Evolutionary conservation across 2,113 vertebrate species (phyloP), one percentile per base, ranked within the genome.

Genomic region (Boulengeromyrus knoepffleri): DNA sequence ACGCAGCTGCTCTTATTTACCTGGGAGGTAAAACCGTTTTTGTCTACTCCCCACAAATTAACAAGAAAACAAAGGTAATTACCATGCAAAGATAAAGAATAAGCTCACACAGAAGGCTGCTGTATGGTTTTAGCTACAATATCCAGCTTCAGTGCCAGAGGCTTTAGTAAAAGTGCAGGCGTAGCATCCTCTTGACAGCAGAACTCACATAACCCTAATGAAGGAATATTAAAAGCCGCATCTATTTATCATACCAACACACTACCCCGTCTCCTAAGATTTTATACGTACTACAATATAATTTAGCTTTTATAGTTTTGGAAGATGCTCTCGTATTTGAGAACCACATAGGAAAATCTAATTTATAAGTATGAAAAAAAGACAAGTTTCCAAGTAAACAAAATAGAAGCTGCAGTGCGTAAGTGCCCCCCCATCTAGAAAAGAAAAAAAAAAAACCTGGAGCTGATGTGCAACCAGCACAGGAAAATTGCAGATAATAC

Each of bases 1-100:
- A 88, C 85, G 86, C 91, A 92, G 91, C 91, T 91, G 91, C 88
- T 89, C 31, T 77, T 77, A 47, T 88, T 85, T 87, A 90, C 85
- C 84, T 50, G 89, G 83, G 56, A 87, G 89, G 27, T 66, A 83
- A 52, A 85, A 39, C 21, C 24, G 21, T n/a, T 27, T 70, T 53
- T 45, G 39, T 62, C 45, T 27, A 27, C 58, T 21, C 24, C 56
- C 24, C 58, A 36, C 85, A 50, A 31, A 36, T 53, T 49, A 50
- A 21, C 31, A 24, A n/a, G 50, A 56, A 86, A 86, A 50, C 84
- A 86, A 49, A 86, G 46, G 84, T n/a, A 49, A 86, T 86, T 49
- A 86, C 84, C 36, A 42, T 42, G 74, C 74, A 5, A 80, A 19
- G 74, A 80, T 42, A 50, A 86, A 86, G 84, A 86, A 86, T 86